Evolutionary conservation across 2,797 vertebrate genomes (phyloP).

Genomic region (Chiloscyllium punctatum): DNA sequence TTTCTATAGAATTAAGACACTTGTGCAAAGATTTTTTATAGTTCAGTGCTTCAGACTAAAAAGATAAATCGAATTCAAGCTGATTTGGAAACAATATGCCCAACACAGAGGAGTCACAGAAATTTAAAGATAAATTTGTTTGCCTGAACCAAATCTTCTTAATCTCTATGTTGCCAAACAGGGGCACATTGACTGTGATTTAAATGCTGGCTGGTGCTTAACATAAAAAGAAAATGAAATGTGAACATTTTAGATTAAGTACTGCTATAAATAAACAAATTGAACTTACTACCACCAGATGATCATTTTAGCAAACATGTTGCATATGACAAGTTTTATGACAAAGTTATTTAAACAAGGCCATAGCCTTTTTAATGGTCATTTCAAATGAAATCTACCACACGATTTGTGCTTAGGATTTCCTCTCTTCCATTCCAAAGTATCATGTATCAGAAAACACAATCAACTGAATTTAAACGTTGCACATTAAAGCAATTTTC

Average conservation of each 20-base stretch:
- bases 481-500: not conserved
- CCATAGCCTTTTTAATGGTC: not conserved
- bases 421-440: not conserved
- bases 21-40: not conserved
- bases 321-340: not conserved
- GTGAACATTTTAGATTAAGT: not conserved
- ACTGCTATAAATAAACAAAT: not conserved
- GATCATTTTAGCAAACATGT: not conserved
- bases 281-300: not conserved
- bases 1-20: not conserved
- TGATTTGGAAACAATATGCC: not conserved
- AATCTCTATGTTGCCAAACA: not conserved
- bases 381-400: not conserved
- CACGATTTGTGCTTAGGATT: not conserved
- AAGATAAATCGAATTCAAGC: not conserved
- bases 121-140: conserved; percentile 38
- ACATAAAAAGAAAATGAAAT: not conserved
- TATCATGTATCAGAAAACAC: not conserved
- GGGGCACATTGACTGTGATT: not conserved
- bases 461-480: not conserved
- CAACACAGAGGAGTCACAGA: not conserved
- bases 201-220: not conserved
- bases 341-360: not conserved
- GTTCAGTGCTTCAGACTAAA: not conserved
- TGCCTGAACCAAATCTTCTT: not conserved